Evolutionary conservation across 2,113 vertebrate species (phyloP), one percentile per base, ranked within the genome.

Genomic region (Caloenas nicobarica): DNA sequence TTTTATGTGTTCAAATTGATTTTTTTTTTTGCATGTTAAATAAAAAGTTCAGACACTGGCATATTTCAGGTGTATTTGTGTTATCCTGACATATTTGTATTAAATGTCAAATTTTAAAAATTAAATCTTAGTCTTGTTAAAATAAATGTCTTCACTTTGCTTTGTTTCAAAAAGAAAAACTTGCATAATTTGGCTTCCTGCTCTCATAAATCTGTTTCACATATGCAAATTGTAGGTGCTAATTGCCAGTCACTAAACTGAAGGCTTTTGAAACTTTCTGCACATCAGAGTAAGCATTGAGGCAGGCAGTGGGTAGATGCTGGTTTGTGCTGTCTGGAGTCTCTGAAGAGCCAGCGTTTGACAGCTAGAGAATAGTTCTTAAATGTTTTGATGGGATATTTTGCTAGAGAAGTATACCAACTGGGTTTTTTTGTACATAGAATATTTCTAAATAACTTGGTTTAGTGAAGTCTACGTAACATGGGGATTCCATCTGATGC

Each of bases 11-110:
- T 98, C 94, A 87, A 96, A 97, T 97, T 97, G 95, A 97, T 77
- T 93, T 97, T 98, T 77, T 93, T 97, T 98, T 96, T 95, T 95
- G 98, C 98, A 98, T 98, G 98, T 98, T 97, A 96, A 97, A 98
- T 98, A 44, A 97, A 98, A 69, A 95, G 95, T 97, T 98, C 94
- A 96, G 97, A 97, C 97, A 97, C 97, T 98, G 98, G 96, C 97
- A 93, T 98, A 97, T 96, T 98, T 98, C 96, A 97, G 97, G 95
- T 98, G 97, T 98, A 98, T 97, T 97, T 97, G 97, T 98, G 97
- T 98, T 97, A 97, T 98, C 97, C 97, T 97, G 97, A 98, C 94
- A 97, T 96, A 96, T 97, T 94, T 98, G 96, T 98, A 98, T 97
- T 98, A 97, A 97, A 96, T 96, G 96, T 96, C 91, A 92, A 97